Evolutionary conservation across 2,797 vertebrate species (phyloP).

Genomic region (Phrynocephalus forsythii): DNA sequence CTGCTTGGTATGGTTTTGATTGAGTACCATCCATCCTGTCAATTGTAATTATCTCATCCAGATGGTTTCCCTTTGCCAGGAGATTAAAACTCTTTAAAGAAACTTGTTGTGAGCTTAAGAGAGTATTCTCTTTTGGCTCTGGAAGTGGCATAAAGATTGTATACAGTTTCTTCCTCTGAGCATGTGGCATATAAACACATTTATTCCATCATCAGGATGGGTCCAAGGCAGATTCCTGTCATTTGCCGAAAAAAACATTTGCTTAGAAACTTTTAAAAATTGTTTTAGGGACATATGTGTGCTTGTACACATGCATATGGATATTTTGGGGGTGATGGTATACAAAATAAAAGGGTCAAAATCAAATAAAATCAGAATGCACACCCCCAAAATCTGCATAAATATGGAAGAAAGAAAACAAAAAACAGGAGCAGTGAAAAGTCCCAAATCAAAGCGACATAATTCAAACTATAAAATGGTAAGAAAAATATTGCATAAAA

Average conservation of each 20-base stretch:
- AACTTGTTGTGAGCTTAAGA: background rate
- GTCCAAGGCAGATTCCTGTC: background rate
- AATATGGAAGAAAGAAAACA: background rate
- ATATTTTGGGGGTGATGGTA: background rate
- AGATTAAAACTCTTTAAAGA: constrained; percentile 4
- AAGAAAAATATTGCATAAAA: background rate
- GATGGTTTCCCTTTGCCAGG: background rate
- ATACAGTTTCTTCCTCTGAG: background rate
- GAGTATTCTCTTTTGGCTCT: background rate
- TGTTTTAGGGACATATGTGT: background rate
- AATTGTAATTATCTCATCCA: background rate
- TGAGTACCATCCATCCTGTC: constrained; percentile 3
- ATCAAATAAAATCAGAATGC: background rate
- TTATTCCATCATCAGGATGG: background rate
- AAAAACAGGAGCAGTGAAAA: background rate
- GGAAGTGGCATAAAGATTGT: background rate
- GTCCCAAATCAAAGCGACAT: background rate
- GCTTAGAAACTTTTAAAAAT: background rate
- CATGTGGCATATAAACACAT: background rate
- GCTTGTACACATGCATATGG: background rate
- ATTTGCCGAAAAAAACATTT: background rate
- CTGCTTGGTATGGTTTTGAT: constrained; percentile 20
- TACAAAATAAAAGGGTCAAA: background rate
- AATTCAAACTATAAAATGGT: background rate
- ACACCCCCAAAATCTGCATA: background rate